Percentiles rank a stretch among this genome's conserved stretches.
These are phyloP conservation scores for Hanleya hanleyi DNA, from an alignment of 2,888 invertebrate genomes.

Conservation along the genomic window DNA sequence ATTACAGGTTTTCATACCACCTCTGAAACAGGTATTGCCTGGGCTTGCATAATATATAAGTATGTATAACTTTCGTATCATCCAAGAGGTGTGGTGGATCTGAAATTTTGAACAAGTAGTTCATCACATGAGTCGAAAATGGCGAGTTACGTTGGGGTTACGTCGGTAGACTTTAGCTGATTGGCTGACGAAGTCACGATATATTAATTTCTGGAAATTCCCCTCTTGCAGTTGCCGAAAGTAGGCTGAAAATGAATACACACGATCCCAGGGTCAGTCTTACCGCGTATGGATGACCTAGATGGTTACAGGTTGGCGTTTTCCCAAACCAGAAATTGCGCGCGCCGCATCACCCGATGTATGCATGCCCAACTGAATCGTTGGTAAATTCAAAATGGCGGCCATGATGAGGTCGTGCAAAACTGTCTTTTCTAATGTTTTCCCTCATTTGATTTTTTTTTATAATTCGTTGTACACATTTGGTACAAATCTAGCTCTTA, in stretches of 20 bases:
- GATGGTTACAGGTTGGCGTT: background rate
- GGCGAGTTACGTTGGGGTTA: background rate
- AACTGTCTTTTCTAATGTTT: no score
- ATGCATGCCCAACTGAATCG: constrained; percentile 11
- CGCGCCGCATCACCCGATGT: constrained; percentile 10
- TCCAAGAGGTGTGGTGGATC: no score
- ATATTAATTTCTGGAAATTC: constrained; percentile 2
- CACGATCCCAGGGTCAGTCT: constrained; percentile 13
- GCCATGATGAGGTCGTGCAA: no score
- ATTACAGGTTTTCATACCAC: background rate
- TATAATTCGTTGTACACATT: no score
- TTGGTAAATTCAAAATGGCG: no score
- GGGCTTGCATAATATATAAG: background rate
- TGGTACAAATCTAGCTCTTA: no score
- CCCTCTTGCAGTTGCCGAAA: constrained; percentile 8
- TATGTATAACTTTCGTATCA: no score
- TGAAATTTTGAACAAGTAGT: no score
- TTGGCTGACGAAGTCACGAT: constrained; percentile 6
- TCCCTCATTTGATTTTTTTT: no score
- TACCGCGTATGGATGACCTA: constrained; percentile 8
- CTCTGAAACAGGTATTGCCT: background rate
- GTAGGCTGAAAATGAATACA: background rate
- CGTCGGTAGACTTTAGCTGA: constrained; percentile 11
- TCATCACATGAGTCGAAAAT: no score
- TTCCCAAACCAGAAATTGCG: constrained; percentile 11